Conservation (phyloP, 2,888 invertebrate species). For the Stictocephala bisonia region DNA sequence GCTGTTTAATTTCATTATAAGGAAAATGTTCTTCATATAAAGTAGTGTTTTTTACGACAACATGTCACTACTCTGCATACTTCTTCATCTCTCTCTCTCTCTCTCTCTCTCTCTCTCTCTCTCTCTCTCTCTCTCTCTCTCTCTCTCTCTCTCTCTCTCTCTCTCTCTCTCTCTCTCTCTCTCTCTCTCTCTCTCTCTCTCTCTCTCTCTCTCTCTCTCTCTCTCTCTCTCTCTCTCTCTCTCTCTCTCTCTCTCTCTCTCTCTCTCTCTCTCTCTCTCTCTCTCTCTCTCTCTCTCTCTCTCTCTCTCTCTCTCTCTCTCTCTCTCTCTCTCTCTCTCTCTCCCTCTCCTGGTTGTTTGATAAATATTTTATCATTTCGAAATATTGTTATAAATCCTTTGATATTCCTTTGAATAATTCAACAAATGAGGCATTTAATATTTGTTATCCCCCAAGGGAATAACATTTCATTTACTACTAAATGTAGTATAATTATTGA, state of each 20-base stretch:
- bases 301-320: slow-evolving; percentile 7
- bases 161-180: neutral
- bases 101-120: neutral
- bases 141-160: neutral
- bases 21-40: too few species aligned
- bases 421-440: too few species aligned
- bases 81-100: too few species aligned
- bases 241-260: neutral
- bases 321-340: slow-evolving; percentile 20
- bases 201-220: neutral
- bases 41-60: too few species aligned
- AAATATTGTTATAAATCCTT: neutral
- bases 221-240: neutral
- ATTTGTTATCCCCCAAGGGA: too few species aligned
- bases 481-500: too few species aligned
- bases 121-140: neutral
- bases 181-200: neutral
- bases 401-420: too few species aligned
- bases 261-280: neutral
- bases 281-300: neutral
- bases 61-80: neutral
- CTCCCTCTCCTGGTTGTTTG: neutral
- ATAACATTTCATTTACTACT: too few species aligned
- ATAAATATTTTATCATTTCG: neutral
- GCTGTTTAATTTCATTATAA: too few species aligned